Evolutionary conservation across 2,888 invertebrate species (phyloP), one percentile per base, ranked within the genome.

Genomic region (Cheiracanthium punctorium): DNA sequence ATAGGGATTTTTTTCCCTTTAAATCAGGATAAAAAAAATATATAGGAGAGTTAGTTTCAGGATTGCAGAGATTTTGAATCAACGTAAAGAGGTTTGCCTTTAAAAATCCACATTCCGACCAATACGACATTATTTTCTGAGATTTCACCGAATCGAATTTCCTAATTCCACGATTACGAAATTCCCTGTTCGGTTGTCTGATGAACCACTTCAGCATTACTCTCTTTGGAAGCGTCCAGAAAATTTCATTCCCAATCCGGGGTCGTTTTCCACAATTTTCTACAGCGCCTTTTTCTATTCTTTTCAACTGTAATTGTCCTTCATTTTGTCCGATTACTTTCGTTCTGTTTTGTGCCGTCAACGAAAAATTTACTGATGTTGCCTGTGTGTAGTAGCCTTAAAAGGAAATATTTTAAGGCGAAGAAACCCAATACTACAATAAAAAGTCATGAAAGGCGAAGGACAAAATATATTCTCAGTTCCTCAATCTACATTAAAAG

Each of bases 161-260:
- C 71, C 76, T 82, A 82, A 82, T 82, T 79, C 64, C 64, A 24
- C 37, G 79, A 73, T 80, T 84, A 29, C 48, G 69, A 73, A 73
- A 72, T 69, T 43, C 30, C 24, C 79, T 58, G 58, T 73, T 67
- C 48, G 71, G 30, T 67, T 28, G 29, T 43, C 69, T 74, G 81
- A 81, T 75, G 82, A 70, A 28, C 58, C 58, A 69, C 32, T 20
- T 17, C 10, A n/a, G n/a, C 37, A 10, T 28, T 17, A n/a, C 69
- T n/a, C n/a, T 4, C 24, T n/a, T 24, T 20, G 20, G 20, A 69
- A 71, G 14, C 29, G 71, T 71, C 14, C 43, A 28, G 58, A 52
- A 67, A 82, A 82, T 71, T 71, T 71, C 71, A 71, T 82, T 75
- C 71, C 76, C 70, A 69, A 69, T 74, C 17, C 17, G 43, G 17